Evolutionary conservation across 53 echinoderm and acorn worm genomes (phyloP).

Genomic region (Echinarachnius parma): DNA sequence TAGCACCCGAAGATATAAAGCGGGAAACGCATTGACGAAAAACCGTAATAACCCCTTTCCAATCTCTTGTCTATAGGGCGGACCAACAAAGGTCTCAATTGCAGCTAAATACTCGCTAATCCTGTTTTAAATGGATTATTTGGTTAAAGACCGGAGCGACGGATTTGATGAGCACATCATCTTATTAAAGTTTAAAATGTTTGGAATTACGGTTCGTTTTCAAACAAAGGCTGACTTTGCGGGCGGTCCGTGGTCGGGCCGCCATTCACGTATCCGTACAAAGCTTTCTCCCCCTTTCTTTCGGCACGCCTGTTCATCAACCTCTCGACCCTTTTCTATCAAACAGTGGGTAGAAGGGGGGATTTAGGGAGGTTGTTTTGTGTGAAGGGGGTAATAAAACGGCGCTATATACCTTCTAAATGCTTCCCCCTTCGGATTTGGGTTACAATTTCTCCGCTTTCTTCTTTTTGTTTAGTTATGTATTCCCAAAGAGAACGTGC

Average conservation of each 20-base stretch:
- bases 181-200: conserved; percentile 5
- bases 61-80: background rate
- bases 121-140: background rate
- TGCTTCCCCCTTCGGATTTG: background rate
- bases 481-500: no score
- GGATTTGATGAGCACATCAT: conserved; percentile 23
- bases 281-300: background rate
- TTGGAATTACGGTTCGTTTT: background rate
- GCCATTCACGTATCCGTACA: background rate
- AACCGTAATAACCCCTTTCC: conserved; percentile 39
- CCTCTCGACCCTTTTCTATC: background rate
- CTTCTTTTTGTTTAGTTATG: background rate
- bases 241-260: background rate
- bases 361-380: conserved; percentile 8
- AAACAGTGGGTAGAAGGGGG: background rate
- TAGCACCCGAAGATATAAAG: background rate
- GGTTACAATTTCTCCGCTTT: background rate
- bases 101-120: conserved; percentile 17
- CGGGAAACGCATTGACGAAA: background rate
- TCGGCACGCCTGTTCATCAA: no score
- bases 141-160: conserved; percentile 2
- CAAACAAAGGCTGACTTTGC: conserved; percentile 29
- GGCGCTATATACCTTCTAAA: conserved; percentile 10
- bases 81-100: conserved; percentile 4
- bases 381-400: background rate